A percentile compares a stretch with the other conserved stretches of the same genome.
These are phyloP conservation scores for Halcyon senegalensis DNA, from an alignment of 2,113 vertebrate species.

Conservation along the genomic window DNA sequence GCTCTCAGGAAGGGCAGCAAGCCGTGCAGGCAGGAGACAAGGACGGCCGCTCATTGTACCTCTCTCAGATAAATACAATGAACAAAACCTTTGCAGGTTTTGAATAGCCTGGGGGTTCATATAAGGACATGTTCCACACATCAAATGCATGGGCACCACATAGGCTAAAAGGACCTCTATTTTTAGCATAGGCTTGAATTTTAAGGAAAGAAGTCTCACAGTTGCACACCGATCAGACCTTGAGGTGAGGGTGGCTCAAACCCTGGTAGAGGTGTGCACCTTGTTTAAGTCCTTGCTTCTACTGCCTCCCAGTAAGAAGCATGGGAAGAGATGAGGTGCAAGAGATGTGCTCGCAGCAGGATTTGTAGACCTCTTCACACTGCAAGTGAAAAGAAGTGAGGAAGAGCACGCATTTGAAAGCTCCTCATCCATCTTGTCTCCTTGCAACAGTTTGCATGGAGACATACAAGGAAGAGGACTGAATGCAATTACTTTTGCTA, in stretches of 20 bases:
- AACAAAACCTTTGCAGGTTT: constrained; percentile 7
- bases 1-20: constrained; percentile 38
- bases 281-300: background rate
- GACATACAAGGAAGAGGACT: background rate
- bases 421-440: background rate
- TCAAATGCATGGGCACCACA: background rate
- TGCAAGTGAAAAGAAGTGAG: background rate
- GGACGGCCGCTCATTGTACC: background rate
- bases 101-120: constrained; percentile 12
- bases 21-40: background rate
- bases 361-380: background rate
- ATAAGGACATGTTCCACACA: background rate
- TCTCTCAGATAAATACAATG: background rate
- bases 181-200: background rate
- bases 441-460: background rate
- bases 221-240: background rate
- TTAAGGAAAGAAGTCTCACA: background rate
- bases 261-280: background rate
- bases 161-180: background rate
- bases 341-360: background rate
- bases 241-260: background rate
- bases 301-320: background rate
- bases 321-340: background rate
- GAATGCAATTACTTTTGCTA: background rate
- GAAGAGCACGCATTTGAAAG: background rate